Evolutionary conservation across 2,888 invertebrate species (phyloP).

Genomic region (Chalcosyrphus nemorum): DNA sequence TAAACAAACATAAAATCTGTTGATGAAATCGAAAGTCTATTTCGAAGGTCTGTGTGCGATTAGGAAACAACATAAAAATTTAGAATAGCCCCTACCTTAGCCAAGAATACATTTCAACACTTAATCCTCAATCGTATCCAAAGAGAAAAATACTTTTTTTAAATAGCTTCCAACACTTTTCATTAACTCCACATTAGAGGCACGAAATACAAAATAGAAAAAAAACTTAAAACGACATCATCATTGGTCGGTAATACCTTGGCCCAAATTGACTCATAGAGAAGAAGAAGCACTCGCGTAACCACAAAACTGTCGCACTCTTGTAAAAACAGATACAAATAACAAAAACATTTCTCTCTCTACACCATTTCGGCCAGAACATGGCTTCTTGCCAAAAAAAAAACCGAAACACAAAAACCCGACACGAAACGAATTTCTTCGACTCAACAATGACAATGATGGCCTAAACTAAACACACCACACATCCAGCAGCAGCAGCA

Average conservation of each 20-base stretch:
- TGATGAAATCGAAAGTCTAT: constrained; percentile 22
- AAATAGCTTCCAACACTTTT: constrained; percentile 66
- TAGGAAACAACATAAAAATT: constrained; percentile 12
- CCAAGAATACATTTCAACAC: constrained; percentile 16
- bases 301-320: constrained; percentile 73
- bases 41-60: neutral
- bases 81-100: constrained; percentile 11
- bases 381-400: constrained; percentile 70
- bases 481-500: constrained; percentile 45
- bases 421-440: constrained; percentile 53
- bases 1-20: constrained; percentile 3
- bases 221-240: constrained; percentile 32
- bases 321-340: constrained; percentile 72
- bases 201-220: too few relatives aligned
- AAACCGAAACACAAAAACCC: constrained; percentile 9
- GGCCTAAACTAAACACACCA: constrained; percentile 50
- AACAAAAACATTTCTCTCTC: constrained; percentile 70
- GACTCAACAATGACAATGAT: constrained; percentile 64
- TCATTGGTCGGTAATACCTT: constrained; percentile 66
- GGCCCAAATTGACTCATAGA: constrained; percentile 72
- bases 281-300: constrained; percentile 67
- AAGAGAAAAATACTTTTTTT: constrained; percentile 2
- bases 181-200: constrained; percentile 61
- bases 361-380: constrained; percentile 58
- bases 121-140: constrained; percentile 21